Evolutionary conservation across 2,888 invertebrate genomes (phyloP), one percentile per base, ranked within the genome.

Genomic region (Balanococcus diminutus): DNA sequence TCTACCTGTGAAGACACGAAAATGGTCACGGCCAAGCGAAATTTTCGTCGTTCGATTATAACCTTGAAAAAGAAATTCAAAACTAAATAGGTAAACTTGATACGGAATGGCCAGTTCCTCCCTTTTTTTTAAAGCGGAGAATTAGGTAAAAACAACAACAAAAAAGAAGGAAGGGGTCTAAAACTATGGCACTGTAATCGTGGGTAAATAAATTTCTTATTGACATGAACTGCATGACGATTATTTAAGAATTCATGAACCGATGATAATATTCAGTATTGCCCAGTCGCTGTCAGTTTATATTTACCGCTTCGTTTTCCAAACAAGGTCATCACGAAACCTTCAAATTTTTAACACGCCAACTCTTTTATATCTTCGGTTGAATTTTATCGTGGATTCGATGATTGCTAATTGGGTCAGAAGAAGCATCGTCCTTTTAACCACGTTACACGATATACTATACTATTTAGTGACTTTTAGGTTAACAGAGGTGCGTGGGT

Each of bases 321-420:
- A 19, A 32, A 79, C 75, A 79, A 79, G 75, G 75, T 79, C 36
- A 36, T 79, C 36, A 36, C 36, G 36, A 36, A 79, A 79, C 75
- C 75, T 79, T 79, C 75, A 36, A 79, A 79, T 79, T 79, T 79
- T 36, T 36, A 79, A 79, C 75, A 79, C 75, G 75, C 75, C 36
- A 79, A 67, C 67, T 67, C 67, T 28, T 67, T 67, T 28, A 67
- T 28, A 31, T 6, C 28, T 67, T 67, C 11, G 28, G 25, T 1
- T 5, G 14, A 61, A 19, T 22, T 51, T 25, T 25, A 61, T 28
- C 28, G 67, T 67, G 8, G 67, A 16, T 14, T 4, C n/a, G 16
- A 6, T 28, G 28, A 28, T 28, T 67, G 67, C 28, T 67, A 67
- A 67, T 31, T 67, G 28, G 67, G 67, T 67, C 67, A 67, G 16